A percentile compares a stretch with the other conserved stretches of the same genome.
Evolutionary conservation across 2,797 vertebrate species (phyloP).

Genomic region (Podarcis lilfordi): DNA sequence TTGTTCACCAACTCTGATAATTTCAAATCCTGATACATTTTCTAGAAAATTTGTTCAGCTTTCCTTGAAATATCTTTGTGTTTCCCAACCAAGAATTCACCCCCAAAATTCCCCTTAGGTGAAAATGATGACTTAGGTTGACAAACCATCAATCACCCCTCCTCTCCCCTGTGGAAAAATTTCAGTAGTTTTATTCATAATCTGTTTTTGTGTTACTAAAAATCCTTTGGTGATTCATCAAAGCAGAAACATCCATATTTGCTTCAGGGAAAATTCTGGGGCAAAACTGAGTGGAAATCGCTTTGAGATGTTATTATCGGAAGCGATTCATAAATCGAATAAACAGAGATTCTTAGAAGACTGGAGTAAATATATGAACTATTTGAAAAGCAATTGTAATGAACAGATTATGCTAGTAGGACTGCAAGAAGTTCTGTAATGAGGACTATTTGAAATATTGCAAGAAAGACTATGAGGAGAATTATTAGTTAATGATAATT

Average conservation of each 20-base stretch:
- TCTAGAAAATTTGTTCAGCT: neutral
- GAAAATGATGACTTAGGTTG: neutral
- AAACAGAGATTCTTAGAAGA: no score
- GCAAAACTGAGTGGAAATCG: neutral
- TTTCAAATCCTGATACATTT: neutral
- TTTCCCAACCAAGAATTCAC: neutral
- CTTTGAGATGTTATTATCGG: no score
- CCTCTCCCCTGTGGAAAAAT: neutral
- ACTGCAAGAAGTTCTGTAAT: no score
- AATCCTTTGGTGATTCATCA: neutral
- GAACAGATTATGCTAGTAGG: no score
- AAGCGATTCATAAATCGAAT: no score
- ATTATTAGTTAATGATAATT: no score
- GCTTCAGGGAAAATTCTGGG: neutral
- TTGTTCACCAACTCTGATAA: neutral
- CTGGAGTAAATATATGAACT: no score
- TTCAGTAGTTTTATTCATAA: neutral
- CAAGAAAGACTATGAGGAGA: no score
- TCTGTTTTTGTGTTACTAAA: neutral
- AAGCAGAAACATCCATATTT: neutral
- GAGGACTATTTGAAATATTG: no score
- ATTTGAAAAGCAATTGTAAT: no score
- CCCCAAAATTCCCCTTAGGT: neutral
- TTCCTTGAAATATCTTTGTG: neutral
- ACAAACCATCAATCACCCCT: no score